Evolutionary conservation across 2,797 vertebrate genomes (phyloP).

Genomic region (Carcharodon carcharias): DNA sequence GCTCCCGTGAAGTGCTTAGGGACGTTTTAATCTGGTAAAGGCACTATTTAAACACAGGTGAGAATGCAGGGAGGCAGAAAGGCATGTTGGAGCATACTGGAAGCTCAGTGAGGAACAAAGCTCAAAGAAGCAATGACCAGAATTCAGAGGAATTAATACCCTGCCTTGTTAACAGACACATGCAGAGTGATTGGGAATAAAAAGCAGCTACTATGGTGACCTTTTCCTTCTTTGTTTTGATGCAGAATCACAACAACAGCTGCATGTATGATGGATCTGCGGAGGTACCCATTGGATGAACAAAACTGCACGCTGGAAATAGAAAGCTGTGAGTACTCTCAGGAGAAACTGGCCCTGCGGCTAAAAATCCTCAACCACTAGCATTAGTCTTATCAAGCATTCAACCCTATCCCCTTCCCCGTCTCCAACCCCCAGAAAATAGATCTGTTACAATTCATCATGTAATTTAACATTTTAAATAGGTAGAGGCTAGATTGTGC

Average conservation of each 20-base stretch:
- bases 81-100: neutral
- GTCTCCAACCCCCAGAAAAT: neutral
- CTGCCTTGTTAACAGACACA: neutral
- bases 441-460: neutral
- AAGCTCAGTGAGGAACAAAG: neutral
- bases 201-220: neutral
- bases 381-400: slow-evolving; percentile 31
- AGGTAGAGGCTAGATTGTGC: neutral
- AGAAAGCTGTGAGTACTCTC: slow-evolving; percentile 84
- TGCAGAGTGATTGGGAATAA: neutral
- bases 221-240: slow-evolving; percentile 37
- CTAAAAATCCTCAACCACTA: neutral
- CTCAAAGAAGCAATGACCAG: neutral
- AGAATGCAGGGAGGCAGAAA: neutral
- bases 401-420: neutral
- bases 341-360: slow-evolving; percentile 20
- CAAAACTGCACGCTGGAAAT: slow-evolving; percentile 98
- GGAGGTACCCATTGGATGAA: slow-evolving; percentile 91
- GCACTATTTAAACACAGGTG: neutral
- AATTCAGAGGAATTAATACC: neutral
- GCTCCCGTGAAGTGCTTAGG: neutral
- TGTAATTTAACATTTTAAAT: neutral
- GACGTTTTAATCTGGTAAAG: neutral
- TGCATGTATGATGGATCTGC: slow-evolving; percentile 98
- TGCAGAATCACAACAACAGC: slow-evolving; percentile 96